These are phyloP conservation scores for Hipparchia sbordonii DNA, from an alignment of 2,888 invertebrate species.

Conservation along the genomic window DNA sequence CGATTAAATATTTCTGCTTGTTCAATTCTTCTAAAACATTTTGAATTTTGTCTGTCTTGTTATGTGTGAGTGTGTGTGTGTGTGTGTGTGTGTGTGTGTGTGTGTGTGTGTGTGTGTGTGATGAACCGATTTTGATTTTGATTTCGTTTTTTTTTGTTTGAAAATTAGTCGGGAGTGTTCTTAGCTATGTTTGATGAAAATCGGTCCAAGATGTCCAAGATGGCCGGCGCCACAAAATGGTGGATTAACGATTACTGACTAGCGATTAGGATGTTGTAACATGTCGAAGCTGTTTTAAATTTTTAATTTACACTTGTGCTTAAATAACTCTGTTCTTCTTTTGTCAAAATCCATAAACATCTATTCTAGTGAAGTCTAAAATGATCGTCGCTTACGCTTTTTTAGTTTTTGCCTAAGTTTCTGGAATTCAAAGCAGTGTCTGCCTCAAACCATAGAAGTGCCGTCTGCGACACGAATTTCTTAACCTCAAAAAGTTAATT, in stretches of 20 bases:
- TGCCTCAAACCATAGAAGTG: constrained; percentile 17
- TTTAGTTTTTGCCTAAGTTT: constrained; percentile 10
- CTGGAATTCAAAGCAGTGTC: constrained; percentile 24
- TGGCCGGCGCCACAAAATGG: too few relatives aligned
- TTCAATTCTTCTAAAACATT: neutral
- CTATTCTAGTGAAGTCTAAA: neutral
- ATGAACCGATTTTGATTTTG: too few relatives aligned
- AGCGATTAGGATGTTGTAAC: neutral
- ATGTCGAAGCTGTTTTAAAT: too few relatives aligned
- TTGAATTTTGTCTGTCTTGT: neutral
- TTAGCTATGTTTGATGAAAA: too few relatives aligned
- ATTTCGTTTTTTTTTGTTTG: too few relatives aligned
- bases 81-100: too few relatives aligned
- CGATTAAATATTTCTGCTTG: neutral
- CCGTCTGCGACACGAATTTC: constrained; percentile 24
- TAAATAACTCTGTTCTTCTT: neutral
- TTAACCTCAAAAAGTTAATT: constrained; percentile 7
- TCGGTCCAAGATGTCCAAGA: too few relatives aligned
- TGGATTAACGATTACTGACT: too few relatives aligned
- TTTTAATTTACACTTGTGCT: neutral
- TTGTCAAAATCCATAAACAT: neutral
- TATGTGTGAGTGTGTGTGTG: too few relatives aligned
- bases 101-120: too few relatives aligned
- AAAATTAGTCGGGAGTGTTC: too few relatives aligned
- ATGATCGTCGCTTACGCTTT: neutral